These are phyloP conservation scores for Brachionus rotundiformis DNA, from an alignment of 1,140 invertebrate genomes.

Conservation along the genomic window DNA sequence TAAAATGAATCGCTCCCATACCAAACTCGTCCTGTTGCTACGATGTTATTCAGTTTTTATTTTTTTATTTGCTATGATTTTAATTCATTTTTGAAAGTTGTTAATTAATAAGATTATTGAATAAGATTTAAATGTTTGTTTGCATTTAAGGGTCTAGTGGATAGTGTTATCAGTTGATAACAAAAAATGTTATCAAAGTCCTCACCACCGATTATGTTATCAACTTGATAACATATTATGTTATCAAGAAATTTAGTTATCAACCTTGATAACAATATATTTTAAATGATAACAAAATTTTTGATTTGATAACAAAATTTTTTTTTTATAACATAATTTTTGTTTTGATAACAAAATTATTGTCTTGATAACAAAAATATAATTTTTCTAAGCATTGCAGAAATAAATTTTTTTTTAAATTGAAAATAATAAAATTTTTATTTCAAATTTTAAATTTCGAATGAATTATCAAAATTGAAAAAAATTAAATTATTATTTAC, in stretches of 20 bases:
- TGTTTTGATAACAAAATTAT: background rate
- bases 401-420: background rate
- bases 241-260: background rate
- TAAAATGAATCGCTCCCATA: too few species aligned
- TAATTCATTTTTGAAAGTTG: too few species aligned
- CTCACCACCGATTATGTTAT: background rate
- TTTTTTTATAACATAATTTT: background rate
- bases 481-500: background rate
- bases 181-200: background rate
- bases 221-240: background rate
- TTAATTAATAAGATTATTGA: too few species aligned
- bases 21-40: too few species aligned
- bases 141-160: background rate
- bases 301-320: too few species aligned
- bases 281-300: too few species aligned
- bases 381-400: background rate
- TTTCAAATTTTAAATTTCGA: background rate
- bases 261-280: too few species aligned
- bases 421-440: background rate
- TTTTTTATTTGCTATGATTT: too few species aligned
- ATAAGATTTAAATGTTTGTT: too few species aligned
- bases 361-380: background rate
- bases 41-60: too few species aligned
- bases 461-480: background rate
- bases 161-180: background rate